These are phyloP conservation scores for Turdus rufiventris DNA, from an alignment of 2,113 vertebrate species.

Conservation along the genomic window DNA sequence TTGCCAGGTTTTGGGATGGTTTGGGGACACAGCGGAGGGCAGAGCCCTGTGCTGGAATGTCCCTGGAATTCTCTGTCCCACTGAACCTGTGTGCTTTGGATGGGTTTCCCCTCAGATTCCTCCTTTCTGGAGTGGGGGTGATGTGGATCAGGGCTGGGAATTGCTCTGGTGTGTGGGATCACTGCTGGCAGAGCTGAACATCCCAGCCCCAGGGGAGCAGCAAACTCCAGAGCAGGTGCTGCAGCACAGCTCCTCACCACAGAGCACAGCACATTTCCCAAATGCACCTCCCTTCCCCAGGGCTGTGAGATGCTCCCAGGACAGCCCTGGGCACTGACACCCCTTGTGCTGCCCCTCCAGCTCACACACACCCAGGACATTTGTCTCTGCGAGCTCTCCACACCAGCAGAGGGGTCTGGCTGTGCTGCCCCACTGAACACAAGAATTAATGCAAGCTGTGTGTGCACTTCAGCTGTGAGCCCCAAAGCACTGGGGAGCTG, in stretches of 20 bases:
- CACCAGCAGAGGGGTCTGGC: neutral
- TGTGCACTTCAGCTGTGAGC: neutral
- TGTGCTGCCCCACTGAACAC: neutral
- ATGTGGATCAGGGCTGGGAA: neutral
- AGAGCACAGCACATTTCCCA: neutral
- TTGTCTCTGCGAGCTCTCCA: neutral
- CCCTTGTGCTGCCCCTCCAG: neutral
- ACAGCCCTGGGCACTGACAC: neutral
- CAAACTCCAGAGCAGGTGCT: neutral
- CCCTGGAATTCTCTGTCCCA: slow-evolving; percentile 46
- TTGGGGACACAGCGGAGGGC: slow-evolving; percentile 17
- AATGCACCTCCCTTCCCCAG: neutral
- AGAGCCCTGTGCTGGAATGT: neutral
- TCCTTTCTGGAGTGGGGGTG: neutral
- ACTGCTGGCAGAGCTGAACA: neutral
- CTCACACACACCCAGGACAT: no score
- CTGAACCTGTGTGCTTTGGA: neutral
- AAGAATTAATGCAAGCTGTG: neutral
- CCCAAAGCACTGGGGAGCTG: neutral
- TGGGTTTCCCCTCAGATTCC: neutral
- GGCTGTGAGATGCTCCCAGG: neutral
- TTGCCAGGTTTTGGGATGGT: no score
- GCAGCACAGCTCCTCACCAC: neutral
- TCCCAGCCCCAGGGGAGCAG: neutral
- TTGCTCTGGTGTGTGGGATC: neutral